These are phyloP conservation scores for Tragulus kanchil DNA, from an alignment of 2,113 vertebrate species.

Conservation along the genomic window DNA sequence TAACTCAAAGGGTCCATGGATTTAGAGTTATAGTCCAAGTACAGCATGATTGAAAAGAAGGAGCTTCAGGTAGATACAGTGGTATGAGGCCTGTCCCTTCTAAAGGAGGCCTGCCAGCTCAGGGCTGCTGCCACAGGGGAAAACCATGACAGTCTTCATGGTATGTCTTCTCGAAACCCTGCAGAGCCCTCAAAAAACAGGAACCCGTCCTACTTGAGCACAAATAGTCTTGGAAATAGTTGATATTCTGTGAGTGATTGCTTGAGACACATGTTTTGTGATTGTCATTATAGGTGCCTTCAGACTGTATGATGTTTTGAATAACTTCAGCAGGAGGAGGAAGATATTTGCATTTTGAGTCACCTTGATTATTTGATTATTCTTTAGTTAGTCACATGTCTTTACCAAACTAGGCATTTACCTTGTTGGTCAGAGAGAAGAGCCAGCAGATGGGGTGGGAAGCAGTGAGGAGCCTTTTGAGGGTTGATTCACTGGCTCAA, in stretches of 20 bases:
- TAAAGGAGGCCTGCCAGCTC: neutral
- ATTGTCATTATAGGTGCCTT: neutral
- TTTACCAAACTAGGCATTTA: neutral
- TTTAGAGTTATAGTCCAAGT: conserved; percentile 15
- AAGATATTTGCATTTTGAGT: conserved; percentile 13
- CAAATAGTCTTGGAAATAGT: fast-evolving
- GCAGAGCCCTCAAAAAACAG: neutral
- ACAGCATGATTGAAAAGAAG: neutral
- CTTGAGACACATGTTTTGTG: neutral
- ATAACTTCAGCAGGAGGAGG: neutral
- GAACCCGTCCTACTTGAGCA: neutral
- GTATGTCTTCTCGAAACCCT: neutral
- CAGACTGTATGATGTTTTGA: neutral
- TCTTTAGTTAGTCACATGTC: neutral
- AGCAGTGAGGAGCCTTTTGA: neutral
- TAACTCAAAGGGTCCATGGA: neutral
- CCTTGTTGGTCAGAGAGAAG: neutral
- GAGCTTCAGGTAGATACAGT: neutral
- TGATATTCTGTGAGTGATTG: fast-evolving
- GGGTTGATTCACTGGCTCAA: neutral
- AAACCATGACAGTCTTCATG: neutral
- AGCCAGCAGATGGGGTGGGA: neutral
- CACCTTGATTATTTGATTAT: conserved; percentile 17
- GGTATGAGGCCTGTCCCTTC: neutral
- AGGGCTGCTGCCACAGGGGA: neutral